phyloP scores from a whole-genome alignment of 2,888 invertebrate genomes.

The Halictus ligatus region DNA sequence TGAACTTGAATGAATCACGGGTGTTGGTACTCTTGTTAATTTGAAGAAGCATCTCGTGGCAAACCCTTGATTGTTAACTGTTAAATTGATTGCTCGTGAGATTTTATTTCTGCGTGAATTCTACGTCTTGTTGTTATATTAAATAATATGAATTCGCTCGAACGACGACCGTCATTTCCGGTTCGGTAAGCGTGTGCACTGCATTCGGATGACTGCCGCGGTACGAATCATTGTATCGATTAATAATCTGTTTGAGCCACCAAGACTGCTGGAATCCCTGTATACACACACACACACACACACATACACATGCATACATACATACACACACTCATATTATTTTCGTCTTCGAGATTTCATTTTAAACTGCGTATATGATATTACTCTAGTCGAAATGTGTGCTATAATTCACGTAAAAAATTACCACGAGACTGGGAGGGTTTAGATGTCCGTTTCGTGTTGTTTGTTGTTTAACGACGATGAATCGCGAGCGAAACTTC shows the following conservation, averaged over 20 bases:
- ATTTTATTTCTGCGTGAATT: slow-evolving; percentile 58
- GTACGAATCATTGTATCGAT: slow-evolving; percentile 36
- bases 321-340: slow-evolving; percentile 50
- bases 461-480: slow-evolving; percentile 56
- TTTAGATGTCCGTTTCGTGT: slow-evolving; percentile 48
- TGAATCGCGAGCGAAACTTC: slow-evolving; percentile 46
- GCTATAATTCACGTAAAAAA: slow-evolving; percentile 55
- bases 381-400: slow-evolving; percentile 69
- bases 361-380: slow-evolving; percentile 61
- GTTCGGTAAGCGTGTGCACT: slow-evolving; percentile 4
- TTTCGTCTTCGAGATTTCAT: slow-evolving; percentile 56
- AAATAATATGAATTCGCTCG: slow-evolving; percentile 44
- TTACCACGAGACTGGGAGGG: slow-evolving; percentile 38
- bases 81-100: slow-evolving; percentile 50
- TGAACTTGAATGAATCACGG: slow-evolving; percentile 29
- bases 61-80: slow-evolving; percentile 47
- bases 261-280: slow-evolving; percentile 71
- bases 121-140: slow-evolving; percentile 53
- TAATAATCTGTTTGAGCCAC: slow-evolving; percentile 58
- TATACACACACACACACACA: not conserved
- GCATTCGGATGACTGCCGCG: slow-evolving; percentile 26
- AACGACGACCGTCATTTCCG: slow-evolving; percentile 24
- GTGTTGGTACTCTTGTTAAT: slow-evolving; percentile 53
- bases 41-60: slow-evolving; percentile 16
- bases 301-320: not conserved